Evolutionary conservation across 1,140 invertebrate genomes (phyloP).

Genomic region (Apolygus lucorum): DNA sequence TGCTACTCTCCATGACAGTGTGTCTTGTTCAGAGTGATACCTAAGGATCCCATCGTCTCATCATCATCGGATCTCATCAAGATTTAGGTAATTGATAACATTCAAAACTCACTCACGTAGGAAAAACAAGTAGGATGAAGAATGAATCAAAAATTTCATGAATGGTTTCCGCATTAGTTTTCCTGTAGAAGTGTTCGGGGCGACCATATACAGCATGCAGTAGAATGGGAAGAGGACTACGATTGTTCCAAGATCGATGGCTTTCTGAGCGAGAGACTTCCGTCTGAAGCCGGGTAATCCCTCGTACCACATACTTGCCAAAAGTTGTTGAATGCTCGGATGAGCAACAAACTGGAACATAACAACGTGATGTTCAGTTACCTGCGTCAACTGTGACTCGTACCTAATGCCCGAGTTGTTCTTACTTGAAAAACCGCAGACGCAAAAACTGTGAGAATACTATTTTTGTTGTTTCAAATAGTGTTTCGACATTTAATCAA

Average conservation of each 20-base stretch:
- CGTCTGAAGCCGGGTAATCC: slow-evolving; percentile 79
- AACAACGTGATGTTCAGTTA: slow-evolving; percentile 21
- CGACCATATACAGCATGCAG: slow-evolving; percentile 69
- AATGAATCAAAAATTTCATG: slow-evolving; percentile 90
- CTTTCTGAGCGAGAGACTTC: slow-evolving; percentile 57
- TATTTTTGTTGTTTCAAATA: too few species aligned
- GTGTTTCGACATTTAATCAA: too few species aligned
- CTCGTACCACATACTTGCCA: slow-evolving; percentile 87
- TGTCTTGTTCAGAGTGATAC: too few species aligned
- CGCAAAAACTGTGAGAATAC: too few species aligned
- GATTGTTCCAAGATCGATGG: slow-evolving; percentile 61
- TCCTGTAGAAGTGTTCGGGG: slow-evolving; percentile 63
- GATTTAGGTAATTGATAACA: too few species aligned
- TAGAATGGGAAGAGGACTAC: slow-evolving; percentile 78
- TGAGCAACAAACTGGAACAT: slow-evolving; percentile 78
- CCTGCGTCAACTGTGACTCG: too few species aligned
- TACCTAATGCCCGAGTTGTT: too few species aligned
- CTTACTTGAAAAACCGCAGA: too few species aligned
- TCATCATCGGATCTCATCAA: too few species aligned
- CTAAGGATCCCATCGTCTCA: too few species aligned
- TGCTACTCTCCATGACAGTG: too few species aligned
- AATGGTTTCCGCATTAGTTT: slow-evolving; percentile 79
- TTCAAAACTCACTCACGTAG: slow-evolving; percentile 55
- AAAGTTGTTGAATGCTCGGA: slow-evolving; percentile 83
- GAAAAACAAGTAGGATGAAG: slow-evolving; percentile 85